phyloP scores from a whole-genome alignment of 2,888 invertebrate species.

The Acronicta aceris region DNA sequence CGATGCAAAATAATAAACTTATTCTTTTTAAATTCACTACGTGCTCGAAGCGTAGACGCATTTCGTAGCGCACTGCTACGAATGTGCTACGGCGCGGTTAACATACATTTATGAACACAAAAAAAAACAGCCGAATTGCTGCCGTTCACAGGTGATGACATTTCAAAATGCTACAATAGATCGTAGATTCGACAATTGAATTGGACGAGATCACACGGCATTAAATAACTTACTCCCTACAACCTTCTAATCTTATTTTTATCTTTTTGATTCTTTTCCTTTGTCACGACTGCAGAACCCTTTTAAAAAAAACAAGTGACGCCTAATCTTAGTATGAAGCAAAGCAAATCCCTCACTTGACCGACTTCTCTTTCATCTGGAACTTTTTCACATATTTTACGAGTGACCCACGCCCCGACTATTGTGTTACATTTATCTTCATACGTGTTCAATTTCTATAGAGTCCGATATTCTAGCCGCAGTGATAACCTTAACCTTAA shows the following conservation, averaged over 20 bases:
- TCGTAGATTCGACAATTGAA: too few species aligned
- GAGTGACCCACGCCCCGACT: conserved; percentile 47
- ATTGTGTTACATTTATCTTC: conserved; percentile 47
- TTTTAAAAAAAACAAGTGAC: conserved; percentile 40
- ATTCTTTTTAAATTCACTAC: too few species aligned
- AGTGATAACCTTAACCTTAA: neutral
- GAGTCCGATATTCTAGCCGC: conserved; percentile 7
- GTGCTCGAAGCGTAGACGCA: too few species aligned
- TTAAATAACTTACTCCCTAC: too few species aligned
- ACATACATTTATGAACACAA: too few species aligned
- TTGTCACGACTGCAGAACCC: conserved; percentile 20
- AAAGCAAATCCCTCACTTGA: conserved; percentile 53
- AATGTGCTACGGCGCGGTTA: too few species aligned
- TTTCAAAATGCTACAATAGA: neutral
- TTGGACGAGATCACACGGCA: too few species aligned
- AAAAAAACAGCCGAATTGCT: too few species aligned
- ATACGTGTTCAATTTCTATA: conserved; percentile 22
- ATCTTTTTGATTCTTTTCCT: conserved; percentile 16
- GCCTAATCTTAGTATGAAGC: conserved; percentile 45
- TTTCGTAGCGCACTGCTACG: too few species aligned
- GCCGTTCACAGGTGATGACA: too few species aligned
- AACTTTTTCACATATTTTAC: conserved; percentile 53
- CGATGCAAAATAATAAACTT: too few species aligned
- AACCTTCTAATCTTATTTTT: neutral
- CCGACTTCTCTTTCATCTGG: conserved; percentile 57